Conservation (phyloP, 1,140 invertebrate genomes). For the Carposina sasakii region DNA sequence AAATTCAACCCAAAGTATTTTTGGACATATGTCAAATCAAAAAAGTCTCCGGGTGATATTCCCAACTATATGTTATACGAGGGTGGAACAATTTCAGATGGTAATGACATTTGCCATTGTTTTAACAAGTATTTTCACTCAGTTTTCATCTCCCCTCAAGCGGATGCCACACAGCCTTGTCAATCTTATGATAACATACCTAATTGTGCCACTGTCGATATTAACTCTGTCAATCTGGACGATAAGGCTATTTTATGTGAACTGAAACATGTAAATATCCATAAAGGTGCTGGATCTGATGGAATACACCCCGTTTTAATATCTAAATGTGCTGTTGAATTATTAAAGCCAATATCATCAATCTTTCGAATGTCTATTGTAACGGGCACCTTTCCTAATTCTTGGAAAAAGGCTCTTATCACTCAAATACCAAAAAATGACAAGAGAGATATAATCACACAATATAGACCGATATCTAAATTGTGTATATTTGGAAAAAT, state of each 20-base stretch:
- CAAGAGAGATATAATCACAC: neutral
- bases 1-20: neutral
- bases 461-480: slow-evolving; percentile 36
- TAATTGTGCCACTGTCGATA: neutral
- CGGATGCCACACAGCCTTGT: neutral
- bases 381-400: slow-evolving; percentile 8
- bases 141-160: neutral
- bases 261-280: slow-evolving; percentile 7
- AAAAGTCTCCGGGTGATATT: neutral
- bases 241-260: neutral
- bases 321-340: neutral
- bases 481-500: slow-evolving; percentile 31
- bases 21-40: neutral
- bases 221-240: neutral
- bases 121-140: neutral
- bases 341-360: slow-evolving; percentile 6
- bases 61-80: neutral
- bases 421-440: slow-evolving; percentile 20
- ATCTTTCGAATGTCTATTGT: neutral
- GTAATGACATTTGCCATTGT: neutral
- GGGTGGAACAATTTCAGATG: neutral
- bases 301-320: slow-evolving; percentile 5
- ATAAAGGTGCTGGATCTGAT: slow-evolving; percentile 13
- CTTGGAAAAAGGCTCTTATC: slow-evolving; percentile 17
- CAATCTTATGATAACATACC: neutral